Percentiles rank a stretch among this genome's conserved stretches.
Evolutionary conservation across 2,888 invertebrate species (phyloP).

Genomic region (Archaeoteleia sp.): DNA sequence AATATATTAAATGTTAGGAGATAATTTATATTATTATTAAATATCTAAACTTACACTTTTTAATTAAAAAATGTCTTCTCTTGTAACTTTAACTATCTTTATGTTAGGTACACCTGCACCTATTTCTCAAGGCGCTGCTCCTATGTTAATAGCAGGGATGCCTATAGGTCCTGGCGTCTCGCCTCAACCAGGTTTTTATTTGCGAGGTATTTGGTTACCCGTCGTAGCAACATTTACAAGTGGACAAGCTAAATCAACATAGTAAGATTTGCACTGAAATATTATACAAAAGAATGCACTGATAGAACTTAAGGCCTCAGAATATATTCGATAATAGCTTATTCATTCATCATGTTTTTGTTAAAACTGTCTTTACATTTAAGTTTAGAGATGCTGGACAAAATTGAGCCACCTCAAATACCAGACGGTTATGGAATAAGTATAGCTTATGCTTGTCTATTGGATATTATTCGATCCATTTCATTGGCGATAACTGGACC

Average conservation of each 20-base stretch:
- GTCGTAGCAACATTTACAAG: constrained; percentile 89
- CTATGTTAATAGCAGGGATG: constrained; percentile 80
- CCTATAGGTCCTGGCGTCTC: constrained; percentile 86
- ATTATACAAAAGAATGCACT: constrained; percentile 3
- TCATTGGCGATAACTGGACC: constrained; percentile 83
- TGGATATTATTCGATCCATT: constrained; percentile 93
- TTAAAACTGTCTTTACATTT: constrained; percentile 59
- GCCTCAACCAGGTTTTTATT: constrained; percentile 93
- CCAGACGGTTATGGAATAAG: constrained; percentile 99
- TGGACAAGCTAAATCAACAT: constrained; percentile 91
- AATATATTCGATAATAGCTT: no score
- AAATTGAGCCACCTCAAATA: constrained; percentile 93
- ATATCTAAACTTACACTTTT: no score
- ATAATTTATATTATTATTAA: no score
- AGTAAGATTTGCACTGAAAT: constrained; percentile 80
- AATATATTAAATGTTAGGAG: no score
- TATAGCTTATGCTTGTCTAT: constrained; percentile 93
- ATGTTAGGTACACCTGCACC: constrained; percentile 72
- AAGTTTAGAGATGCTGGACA: constrained; percentile 97
- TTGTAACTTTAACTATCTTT: constrained; percentile 28
- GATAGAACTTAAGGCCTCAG: no score
- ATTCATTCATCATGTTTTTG: no score
- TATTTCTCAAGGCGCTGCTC: constrained; percentile 78
- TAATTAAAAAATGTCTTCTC: no score
- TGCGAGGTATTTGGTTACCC: constrained; percentile 94